A percentile compares a stretch with the other conserved stretches of the same genome.
These are phyloP conservation scores for Jordanella pulchra DNA, from an alignment of 2,797 vertebrate genomes.

Conservation along the genomic window DNA sequence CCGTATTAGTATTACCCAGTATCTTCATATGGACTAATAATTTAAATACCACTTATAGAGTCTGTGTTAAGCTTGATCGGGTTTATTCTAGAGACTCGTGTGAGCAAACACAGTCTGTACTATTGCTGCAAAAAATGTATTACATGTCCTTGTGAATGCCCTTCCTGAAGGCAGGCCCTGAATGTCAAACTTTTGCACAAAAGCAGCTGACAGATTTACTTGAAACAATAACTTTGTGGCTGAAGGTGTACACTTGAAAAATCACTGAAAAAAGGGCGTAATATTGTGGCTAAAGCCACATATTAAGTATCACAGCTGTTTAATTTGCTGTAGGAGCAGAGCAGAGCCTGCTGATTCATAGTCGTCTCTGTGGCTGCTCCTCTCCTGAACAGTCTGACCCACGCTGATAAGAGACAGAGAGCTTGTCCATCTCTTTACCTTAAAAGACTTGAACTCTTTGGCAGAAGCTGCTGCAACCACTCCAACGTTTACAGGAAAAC, in stretches of 20 bases:
- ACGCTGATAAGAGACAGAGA: conserved; percentile 38
- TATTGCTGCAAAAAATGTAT: conserved; percentile 29
- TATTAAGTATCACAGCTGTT: conserved; percentile 38
- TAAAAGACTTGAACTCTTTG: conserved; percentile 36
- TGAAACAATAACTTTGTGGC: conserved; percentile 1
- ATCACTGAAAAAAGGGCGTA: not conserved
- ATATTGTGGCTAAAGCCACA: conserved; percentile 33
- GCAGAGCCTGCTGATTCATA: conserved; percentile 55
- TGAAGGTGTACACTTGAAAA: not conserved
- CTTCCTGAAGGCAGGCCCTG: conserved; percentile 19
- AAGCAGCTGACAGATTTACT: not conserved
- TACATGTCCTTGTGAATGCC: conserved; percentile 31
- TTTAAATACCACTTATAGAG: conserved; percentile 4
- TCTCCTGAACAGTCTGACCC: conserved; percentile 45
- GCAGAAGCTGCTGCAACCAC: conserved; percentile 12
- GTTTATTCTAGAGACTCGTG: conserved; percentile 11
- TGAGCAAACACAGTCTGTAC: conserved; percentile 10
- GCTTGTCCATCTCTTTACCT: conserved; percentile 35
- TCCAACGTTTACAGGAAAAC: conserved; percentile 39
- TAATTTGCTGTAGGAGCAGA: conserved; percentile 28
- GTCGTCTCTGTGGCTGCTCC: conserved; percentile 30
- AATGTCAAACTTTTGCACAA: conserved; percentile 23
- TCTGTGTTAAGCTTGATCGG: conserved; percentile 1
- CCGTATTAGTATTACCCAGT: conserved; percentile 1
- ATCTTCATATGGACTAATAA: conserved; percentile 7